A percentile compares a stretch with the other conserved stretches of the same genome.
phyloP scores from a whole-genome alignment of 2,113 vertebrate species.

The Neodon shergylaensis region DNA sequence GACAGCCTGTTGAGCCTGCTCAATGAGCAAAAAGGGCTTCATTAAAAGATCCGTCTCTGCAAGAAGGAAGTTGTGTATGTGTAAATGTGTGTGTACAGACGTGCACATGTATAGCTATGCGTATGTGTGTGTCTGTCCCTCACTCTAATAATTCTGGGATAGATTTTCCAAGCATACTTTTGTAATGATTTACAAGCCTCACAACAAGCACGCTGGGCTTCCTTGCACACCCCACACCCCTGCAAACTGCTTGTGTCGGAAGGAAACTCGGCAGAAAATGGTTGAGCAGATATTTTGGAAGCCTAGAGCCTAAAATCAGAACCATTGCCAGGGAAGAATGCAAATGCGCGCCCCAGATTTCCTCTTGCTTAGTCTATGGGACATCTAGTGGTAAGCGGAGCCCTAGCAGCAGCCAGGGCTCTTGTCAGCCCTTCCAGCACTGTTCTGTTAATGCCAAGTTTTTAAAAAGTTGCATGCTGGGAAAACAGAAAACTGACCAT shows the following conservation, averaged over 20 bases:
- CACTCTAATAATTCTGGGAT: too few relatives aligned
- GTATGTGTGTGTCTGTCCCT: background rate
- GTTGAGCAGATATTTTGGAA: background rate
- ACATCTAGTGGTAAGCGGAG: conserved; percentile 83
- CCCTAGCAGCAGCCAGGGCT: conserved; percentile 56
- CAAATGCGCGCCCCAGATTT: background rate
- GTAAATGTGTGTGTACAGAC: rapidly evolving
- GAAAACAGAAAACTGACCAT: conserved; percentile 47
- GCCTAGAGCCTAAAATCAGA: background rate
- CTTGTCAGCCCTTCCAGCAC: background rate
- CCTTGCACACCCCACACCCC: rapidly evolving
- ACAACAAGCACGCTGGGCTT: rapidly evolving
- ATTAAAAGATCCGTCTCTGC: conserved; percentile 25
- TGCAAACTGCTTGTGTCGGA: conserved; percentile 9
- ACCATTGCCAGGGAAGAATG: background rate
- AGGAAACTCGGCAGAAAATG: conserved; percentile 61
- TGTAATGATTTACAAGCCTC: background rate
- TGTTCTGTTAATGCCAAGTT: background rate
- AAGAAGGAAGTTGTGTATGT: conserved; percentile 10
- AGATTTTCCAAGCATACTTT: background rate
- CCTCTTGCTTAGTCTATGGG: conserved; percentile 76
- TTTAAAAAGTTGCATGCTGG: background rate
- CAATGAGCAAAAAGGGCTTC: conserved; percentile 10
- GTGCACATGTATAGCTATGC: rapidly evolving
- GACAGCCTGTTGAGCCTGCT: conserved; percentile 46